Conservation (phyloP, 2,797 vertebrate species). For the Eulemur albifrons region DNA sequence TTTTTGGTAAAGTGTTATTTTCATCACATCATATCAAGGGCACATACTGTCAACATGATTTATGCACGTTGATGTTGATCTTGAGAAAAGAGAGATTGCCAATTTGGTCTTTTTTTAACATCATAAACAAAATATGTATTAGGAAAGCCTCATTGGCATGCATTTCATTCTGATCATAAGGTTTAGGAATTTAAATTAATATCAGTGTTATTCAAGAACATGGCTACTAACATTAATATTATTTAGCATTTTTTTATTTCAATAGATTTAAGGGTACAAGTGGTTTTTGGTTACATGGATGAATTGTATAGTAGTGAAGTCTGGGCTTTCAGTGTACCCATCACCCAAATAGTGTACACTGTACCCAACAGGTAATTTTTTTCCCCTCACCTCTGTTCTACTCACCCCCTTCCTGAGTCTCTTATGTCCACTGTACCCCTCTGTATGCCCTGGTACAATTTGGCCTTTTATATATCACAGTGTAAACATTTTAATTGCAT, state of each 20-base stretch:
- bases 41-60: background rate
- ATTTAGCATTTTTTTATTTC: conserved; percentile 77
- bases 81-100: background rate
- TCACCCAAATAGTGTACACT: background rate
- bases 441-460: background rate
- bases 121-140: conserved; percentile 81
- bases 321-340: background rate
- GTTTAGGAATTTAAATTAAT: conserved; percentile 80
- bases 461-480: background rate
- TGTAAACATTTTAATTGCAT: background rate
- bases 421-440: background rate
- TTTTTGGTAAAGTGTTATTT: background rate
- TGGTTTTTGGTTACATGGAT: background rate
- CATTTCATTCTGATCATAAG: conserved; percentile 78
- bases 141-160: conserved; percentile 77
- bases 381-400: too few species aligned
- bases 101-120: conserved; percentile 8
- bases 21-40: background rate
- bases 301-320: background rate
- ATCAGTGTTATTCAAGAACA: conserved; percentile 75
- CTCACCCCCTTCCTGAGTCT: background rate
- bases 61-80: background rate
- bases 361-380: background rate
- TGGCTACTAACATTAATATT: conserved; percentile 79
- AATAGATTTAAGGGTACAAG: background rate